Evolutionary conservation across 2,888 invertebrate species (phyloP), one percentile per base, ranked within the genome.

Genomic region (Mythimna albipuncta): DNA sequence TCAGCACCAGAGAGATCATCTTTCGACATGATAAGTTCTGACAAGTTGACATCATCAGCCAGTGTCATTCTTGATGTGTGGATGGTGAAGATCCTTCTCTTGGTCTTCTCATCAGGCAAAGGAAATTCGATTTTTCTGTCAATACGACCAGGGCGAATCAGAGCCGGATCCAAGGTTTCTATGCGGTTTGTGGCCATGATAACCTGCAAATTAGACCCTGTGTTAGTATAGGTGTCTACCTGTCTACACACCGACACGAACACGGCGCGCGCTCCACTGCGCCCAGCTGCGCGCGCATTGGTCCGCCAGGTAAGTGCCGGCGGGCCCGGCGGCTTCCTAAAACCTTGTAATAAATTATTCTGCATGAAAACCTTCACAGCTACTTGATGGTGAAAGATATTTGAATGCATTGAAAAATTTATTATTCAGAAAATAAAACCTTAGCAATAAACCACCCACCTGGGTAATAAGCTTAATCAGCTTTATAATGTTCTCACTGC

Each of bases 61-160:
- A 99, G 96, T 0, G 99, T 99, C 99, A 99, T 99, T 83, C 99
- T 97, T n/a, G 99, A 99, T 1, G 99, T 99, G 94, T 99, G 99
- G 89, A 99, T 99, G 82, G 98, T 98, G 93, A 99, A 99, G 90
- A 99, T 99, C 83, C 99, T 97, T 72, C 99, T 97, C 92, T 99
- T 99, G 0, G 99, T 99, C 93, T 99, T 99, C 93, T 99, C 99
- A 96, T 99, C 99, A 0, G 99, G 99, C 67, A 99, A 96, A 0
- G 99, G 99, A 93, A 99, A 99, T 94, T 99, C 99, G 80, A 99
- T 99, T 96, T 99, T 99, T 69, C 99, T 97, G 96, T 99, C 99
- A 88, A 99, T 99, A 93, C 99, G 98, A 32, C 99, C 99, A 1
- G 99, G 99, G 85, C 99, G 98, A 93, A 99, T 99, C 61, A 99